These are phyloP conservation scores for Palythoa caribaeorum DNA, from an alignment of 92 coral and sea anemone species.

Conservation along the genomic window DNA sequence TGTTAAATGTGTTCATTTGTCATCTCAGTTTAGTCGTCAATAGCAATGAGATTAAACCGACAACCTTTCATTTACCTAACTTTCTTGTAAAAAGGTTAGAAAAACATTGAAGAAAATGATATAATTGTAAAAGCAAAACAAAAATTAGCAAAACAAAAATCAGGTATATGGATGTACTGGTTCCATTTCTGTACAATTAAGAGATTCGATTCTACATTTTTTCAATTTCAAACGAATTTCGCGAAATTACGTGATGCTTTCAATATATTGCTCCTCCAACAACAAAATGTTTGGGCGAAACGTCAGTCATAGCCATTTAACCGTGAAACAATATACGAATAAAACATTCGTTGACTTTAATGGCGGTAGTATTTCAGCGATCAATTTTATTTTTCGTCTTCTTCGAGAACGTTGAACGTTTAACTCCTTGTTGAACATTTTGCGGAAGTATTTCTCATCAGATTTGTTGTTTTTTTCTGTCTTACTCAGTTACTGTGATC, in stretches of 20 bases:
- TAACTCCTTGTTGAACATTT: background rate
- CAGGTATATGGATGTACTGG: too few relatives aligned
- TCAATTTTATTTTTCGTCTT: background rate
- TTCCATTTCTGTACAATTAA: background rate
- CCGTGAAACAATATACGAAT: background rate
- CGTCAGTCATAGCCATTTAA: background rate
- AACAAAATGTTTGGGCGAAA: background rate
- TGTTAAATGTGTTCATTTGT: too few relatives aligned
- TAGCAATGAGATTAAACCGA: too few relatives aligned
- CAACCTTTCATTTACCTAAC: too few relatives aligned
- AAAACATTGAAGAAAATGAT: too few relatives aligned
- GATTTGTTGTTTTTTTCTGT: background rate
- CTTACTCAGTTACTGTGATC: background rate
- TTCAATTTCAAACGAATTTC: background rate
- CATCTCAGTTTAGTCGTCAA: too few relatives aligned
- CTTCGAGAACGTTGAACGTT: background rate
- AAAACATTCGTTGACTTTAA: background rate
- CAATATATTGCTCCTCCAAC: background rate
- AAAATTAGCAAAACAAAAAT: too few relatives aligned
- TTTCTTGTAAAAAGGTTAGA: too few relatives aligned
- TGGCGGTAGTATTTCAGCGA: background rate
- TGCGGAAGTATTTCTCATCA: background rate
- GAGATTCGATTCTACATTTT: background rate
- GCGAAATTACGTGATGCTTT: background rate
- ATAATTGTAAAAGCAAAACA: too few relatives aligned